Base-by-base conservation (phyloP, 2,113 vertebrate species). In the Datnioides undecimradiatus region DNA sequence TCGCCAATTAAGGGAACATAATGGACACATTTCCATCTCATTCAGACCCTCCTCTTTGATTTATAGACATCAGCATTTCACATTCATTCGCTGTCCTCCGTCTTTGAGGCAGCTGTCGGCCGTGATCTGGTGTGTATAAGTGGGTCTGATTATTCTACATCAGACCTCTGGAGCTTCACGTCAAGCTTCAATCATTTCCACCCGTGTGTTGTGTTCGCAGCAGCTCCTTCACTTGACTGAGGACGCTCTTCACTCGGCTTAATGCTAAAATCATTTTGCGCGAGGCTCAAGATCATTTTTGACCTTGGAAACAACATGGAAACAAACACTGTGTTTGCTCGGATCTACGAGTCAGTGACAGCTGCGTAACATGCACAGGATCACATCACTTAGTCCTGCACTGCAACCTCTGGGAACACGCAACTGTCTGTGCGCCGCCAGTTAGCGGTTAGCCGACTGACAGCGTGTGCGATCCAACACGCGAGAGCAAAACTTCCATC, bases 91-190 rank as follows among this genome's bases (percentile, higher is more conserved):
- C 34, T 48, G 29, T 64, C 27, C 49, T 51, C 21, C 25, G 23
- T 76, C 5, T 73, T 67, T n/a, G 55, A 72, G 17, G 64, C 55
- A 41, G 73, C 67, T 83, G 71, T 36, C 16, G 6, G 12, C 6
- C n/a, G 23, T 64, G 58, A 55, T 49, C 29, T 19, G 8, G 2
- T 31, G 27, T 21, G 34, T 21, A n/a, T 59, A 43, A 55, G 19
- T 59, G 45, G 6, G 25, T 16, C 43, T 79, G 45, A 60, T 70
- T 63, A 38, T 75, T 49, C 41, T 25, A 52, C 38, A 48, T 84
- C 46, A 58, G 16, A 16, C 64, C 27, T 51, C 25, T 66, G 46
- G 2, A 43, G 49, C 48, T 63, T 43, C 46, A 59, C 1, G 17
- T 29, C 25, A 33, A 46, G 19, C 51, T 40, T 12, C 3, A 31